A percentile compares a stretch with the other conserved stretches of the same genome.
phyloP scores from a whole-genome alignment of 2,113 vertebrate genomes.

The Empidonax alnorum region DNA sequence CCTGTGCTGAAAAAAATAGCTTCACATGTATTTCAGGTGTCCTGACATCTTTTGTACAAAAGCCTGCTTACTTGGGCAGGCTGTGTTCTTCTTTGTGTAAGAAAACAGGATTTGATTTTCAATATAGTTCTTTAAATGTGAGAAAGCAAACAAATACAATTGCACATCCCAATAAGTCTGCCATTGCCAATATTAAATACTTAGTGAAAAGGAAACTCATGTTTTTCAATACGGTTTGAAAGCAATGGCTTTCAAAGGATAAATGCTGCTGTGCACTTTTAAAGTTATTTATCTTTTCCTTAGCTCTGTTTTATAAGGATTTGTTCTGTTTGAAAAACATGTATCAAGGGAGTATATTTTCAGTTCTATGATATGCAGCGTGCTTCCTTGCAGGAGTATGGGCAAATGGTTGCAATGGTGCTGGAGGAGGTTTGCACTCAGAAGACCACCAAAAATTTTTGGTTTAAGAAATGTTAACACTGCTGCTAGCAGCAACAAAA shows the following conservation, averaged over 20 bases:
- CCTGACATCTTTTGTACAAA: not conserved
- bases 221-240: not conserved
- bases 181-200: not conserved
- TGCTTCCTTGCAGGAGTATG: conserved; percentile 7
- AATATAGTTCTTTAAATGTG: not conserved
- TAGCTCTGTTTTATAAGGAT: conserved; percentile 11
- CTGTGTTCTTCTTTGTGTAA: not conserved
- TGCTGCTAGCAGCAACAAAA: not conserved
- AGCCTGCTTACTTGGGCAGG: not conserved
- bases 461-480: not conserved
- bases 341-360: conserved; percentile 66
- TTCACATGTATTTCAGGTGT: not conserved
- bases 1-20: not conserved
- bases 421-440: not conserved
- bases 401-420: not conserved
- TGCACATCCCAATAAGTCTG: not conserved
- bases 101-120: not conserved
- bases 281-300: conserved; percentile 52
- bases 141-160: not conserved
- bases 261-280: conserved; percentile 34
- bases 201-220: not conserved
- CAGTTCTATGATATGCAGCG: conserved; percentile 29
- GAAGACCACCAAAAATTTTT: not conserved
- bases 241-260: not conserved
- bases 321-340: conserved; percentile 51